Conservation (phyloP, 2,888 invertebrate genomes). For the Dynastes grantii region DNA sequence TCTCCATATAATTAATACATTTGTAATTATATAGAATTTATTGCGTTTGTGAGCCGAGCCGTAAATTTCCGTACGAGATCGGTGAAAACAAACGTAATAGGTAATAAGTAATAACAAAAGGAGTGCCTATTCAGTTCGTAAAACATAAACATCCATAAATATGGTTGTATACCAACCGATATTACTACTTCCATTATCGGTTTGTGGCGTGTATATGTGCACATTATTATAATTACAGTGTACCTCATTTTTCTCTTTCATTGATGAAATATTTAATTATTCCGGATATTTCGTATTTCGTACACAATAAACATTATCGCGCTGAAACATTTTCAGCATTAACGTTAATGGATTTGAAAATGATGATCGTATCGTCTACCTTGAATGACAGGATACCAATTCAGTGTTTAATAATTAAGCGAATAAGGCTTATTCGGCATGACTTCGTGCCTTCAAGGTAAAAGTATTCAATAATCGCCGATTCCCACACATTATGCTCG, state of each 20-base stretch:
- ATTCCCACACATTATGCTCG: conserved; percentile 11
- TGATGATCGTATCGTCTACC: neutral
- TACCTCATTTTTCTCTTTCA: conserved; percentile 8
- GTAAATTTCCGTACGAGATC: conserved; percentile 38
- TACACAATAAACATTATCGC: neutral
- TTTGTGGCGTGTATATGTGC: neutral
- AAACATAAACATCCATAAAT: conserved; percentile 28
- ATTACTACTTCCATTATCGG: neutral
- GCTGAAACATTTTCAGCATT: conserved; percentile 4
- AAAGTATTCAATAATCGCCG: conserved; percentile 24
- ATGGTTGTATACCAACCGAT: neutral
- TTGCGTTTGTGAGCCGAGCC: conserved; percentile 29
- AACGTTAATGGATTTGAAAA: conserved; percentile 16
- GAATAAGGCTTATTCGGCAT: conserved; percentile 22
- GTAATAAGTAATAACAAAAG: conserved; percentile 25
- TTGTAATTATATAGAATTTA: conserved; percentile 34
- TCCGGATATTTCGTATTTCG: neutral
- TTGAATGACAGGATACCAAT: conserved; percentile 8
- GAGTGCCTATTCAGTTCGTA: conserved; percentile 28
- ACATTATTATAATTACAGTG: conserved; percentile 24
- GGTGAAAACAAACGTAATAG: conserved; percentile 33
- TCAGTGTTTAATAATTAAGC: conserved; percentile 10
- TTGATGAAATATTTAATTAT: conserved; percentile 28
- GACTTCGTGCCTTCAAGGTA: conserved; percentile 4
- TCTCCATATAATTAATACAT: conserved; percentile 42